Evolutionary conservation across 2,888 invertebrate species (phyloP), one percentile per base, ranked within the genome.

Genomic region (Lysandra bellargus): DNA sequence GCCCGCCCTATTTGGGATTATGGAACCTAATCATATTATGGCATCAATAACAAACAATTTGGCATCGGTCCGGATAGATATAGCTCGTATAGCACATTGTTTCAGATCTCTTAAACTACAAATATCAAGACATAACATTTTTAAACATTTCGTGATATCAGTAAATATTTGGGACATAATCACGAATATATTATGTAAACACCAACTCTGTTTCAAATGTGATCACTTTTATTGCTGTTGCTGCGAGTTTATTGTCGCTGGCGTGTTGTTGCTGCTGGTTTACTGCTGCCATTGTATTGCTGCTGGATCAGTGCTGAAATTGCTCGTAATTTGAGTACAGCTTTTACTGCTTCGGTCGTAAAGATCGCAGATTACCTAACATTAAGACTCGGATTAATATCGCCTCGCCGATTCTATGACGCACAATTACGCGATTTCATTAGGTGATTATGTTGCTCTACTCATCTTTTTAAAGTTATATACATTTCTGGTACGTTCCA

Each of bases 181-280:
- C 14, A 14, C 17, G 14, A 53, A 53, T 3, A 57, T 12, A 53
- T 40, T 40, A 57, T 17, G 2, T 14, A 14, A 69, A 69, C 33
- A 14, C 37, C 64, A 23, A 17, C n/a, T 60, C n/a, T 6, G 61
- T 30, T 69, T 69, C 14, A 33, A 69, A 69, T 69, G 33, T 69
- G 14, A 69, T 33, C 69, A 69, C 33, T 14, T 17, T 33, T 37
- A 33, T 1, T 6, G 69, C 14, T 61, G 61, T 57, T 17, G 14
- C 57, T 57, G 57, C 57, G 23, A 61, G 61, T 61, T 61, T n/a
- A 61, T 61, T 4, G 57, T 57, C 4, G 57, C 57, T 57, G 57
- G 57, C 14, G 69, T 69, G 69, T 69, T 33, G 61, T 7, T 64
- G 64, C 64, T 64, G 64, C 30, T 7, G 61, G 64, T 69, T 69